Conservation (phyloP, 2,888 invertebrate species). For the Ethmia dodecea region DNA sequence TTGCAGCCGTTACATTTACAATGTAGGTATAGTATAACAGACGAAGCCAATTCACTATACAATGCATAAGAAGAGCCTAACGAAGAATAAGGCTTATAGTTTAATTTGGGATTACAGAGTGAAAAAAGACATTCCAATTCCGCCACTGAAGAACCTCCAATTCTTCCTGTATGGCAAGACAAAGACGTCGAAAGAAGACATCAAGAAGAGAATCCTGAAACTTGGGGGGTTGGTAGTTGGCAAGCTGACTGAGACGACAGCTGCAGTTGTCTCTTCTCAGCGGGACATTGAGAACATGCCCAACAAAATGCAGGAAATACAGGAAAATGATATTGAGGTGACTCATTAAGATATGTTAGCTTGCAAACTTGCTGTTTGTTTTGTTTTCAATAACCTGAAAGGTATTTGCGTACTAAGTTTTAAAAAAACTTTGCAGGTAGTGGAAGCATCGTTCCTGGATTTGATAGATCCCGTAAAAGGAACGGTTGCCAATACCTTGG, state of each 20-base stretch:
- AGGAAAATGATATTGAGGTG: slow-evolving; percentile 83
- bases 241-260: slow-evolving; percentile 80
- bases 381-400: too few relatives aligned
- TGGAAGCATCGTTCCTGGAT: slow-evolving; percentile 86
- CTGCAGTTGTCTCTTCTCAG: slow-evolving; percentile 86
- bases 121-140: slow-evolving; percentile 80
- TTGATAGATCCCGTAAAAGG: slow-evolving; percentile 78
- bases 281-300: slow-evolving; percentile 83
- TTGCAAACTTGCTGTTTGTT: too few relatives aligned
- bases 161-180: slow-evolving; percentile 83
- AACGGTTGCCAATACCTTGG: slow-evolving; percentile 77
- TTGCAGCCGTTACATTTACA: too few relatives aligned
- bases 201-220: slow-evolving; percentile 83
- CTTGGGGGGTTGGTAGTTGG: slow-evolving; percentile 86
- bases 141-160: slow-evolving; percentile 86
- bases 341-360: too few relatives aligned
- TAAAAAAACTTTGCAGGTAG: slow-evolving; percentile 68
- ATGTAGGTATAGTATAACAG: too few relatives aligned
- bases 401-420: too few relatives aligned
- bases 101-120: too few relatives aligned
- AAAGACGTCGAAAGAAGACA: slow-evolving; percentile 73
- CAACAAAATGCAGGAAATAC: slow-evolving; percentile 79
- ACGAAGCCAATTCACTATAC: too few relatives aligned
- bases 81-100: too few relatives aligned
- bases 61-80: too few relatives aligned